Base-by-base conservation (phyloP, 2,797 vertebrate genomes). In the Microctenopoma steveboyesi region DNA sequence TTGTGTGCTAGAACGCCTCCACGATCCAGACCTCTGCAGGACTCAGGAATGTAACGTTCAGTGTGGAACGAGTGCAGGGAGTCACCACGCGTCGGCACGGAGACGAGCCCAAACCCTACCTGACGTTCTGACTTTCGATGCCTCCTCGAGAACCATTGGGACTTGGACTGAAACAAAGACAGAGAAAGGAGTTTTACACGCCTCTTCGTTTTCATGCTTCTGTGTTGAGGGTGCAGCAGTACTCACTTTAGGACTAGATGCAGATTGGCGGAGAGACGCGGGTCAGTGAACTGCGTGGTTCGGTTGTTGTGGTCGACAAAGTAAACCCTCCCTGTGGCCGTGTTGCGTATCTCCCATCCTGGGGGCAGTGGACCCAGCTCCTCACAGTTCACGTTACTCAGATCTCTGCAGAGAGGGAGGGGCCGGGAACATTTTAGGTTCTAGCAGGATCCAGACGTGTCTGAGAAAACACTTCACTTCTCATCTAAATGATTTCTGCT, bases 281-380 rank as follows among this genome's bases (percentile, higher is more conserved):
- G 97, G 88, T 99, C 97, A 13, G 97, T 99, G 91, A 99, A 99
- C 88, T 99, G 97, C 14, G 97, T 99, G 72, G 97, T 99, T 64
- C 97, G 94, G 94, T 99, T 99, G 94, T 99, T 99, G 93, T 99
- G 97, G 93, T 99, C 97, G 67, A 99, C 97, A 71, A 99, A 99
- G 91, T 99, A 99, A 86, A 99, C 97, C 65, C 97, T 96, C 85
- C 97, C 97, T 6, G 97, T 99, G 63, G 97, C 97, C 0, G 97
- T 99, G 92, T 98, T 93, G 4, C 93, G 79, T 45, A 94, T 93
- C 84, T 93, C 92, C 92, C 93, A 93, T 49, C 92, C 94, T 13
- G 93, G 93, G 60, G 92, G 93, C 74, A 99, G 91, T 7, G 97
- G 97, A 81, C 97, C 97, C 79, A 99, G 93, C 87, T 99, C 97